These are phyloP conservation scores for Neolamprologus longior DNA, from an alignment of 2,113 vertebrate species.

Conservation along the genomic window DNA sequence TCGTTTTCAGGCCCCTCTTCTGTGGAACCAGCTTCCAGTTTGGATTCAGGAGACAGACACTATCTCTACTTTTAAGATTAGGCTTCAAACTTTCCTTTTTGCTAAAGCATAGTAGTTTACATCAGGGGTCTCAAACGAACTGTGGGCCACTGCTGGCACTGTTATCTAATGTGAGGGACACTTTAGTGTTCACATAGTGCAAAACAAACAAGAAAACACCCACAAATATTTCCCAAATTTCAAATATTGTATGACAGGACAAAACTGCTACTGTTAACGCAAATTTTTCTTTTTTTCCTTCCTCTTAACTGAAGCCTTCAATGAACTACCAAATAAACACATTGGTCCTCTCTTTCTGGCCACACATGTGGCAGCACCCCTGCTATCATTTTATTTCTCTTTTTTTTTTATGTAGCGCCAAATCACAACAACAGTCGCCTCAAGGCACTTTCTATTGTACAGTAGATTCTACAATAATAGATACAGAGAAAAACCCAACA, in stretches of 20 bases:
- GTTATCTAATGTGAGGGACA: rapidly evolving
- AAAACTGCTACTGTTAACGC: neutral
- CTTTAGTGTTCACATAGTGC: neutral
- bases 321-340: neutral
- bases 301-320: neutral
- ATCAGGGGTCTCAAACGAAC: rapidly evolving
- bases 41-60: neutral
- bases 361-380: rapidly evolving
- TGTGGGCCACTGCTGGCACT: neutral
- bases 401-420: neutral
- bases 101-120: neutral
- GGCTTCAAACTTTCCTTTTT: rapidly evolving
- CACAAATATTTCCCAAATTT: neutral
- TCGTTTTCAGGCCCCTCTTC: neutral
- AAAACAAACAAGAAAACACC: neutral
- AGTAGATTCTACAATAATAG: neutral
- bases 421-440: neutral
- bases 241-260: neutral
- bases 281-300: neutral
- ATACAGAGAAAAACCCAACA: neutral
- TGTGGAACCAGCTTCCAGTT: neutral
- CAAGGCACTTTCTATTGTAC: neutral
- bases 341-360: neutral
- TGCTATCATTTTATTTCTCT: neutral
- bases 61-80: rapidly evolving